phyloP scores from a whole-genome alignment of 2,113 vertebrate genomes.

The Oncorhynchus kisutch region DNA sequence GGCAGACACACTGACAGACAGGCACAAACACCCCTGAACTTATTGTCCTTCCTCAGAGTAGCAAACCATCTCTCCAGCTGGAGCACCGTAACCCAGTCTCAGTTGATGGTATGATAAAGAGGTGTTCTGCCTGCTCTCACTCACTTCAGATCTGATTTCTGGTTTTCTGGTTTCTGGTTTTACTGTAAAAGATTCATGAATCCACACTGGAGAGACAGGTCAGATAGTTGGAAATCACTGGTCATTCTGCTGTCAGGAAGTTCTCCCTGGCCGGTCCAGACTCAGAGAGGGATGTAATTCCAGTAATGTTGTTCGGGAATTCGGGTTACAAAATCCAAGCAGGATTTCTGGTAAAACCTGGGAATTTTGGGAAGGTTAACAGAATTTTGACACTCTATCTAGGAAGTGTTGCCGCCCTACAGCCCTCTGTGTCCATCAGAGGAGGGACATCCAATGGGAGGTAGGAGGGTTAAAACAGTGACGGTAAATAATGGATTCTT shows the following conservation, averaged over 20 bases:
- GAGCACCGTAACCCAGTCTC: background rate
- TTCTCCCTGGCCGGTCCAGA: too few species aligned
- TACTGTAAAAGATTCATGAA: too few species aligned
- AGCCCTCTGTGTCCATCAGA: background rate
- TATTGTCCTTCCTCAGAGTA: constrained; percentile 3
- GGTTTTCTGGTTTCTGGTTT: too few species aligned
- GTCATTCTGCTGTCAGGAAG: too few species aligned
- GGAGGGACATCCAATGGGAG: background rate
- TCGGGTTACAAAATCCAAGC: too few species aligned
- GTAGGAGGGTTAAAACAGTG: background rate
- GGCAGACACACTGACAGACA: constrained; percentile 19
- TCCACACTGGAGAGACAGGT: too few species aligned
- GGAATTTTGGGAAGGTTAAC: too few species aligned
- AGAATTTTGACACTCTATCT: too few species aligned
- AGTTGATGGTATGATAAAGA: background rate
- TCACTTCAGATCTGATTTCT: background rate
- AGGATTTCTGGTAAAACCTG: too few species aligned
- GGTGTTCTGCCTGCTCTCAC: background rate
- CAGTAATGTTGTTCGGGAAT: too few species aligned
- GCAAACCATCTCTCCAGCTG: background rate
- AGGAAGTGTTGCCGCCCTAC: background rate
- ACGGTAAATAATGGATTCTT: background rate
- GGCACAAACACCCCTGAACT: constrained; percentile 19
- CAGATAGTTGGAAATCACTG: too few species aligned
- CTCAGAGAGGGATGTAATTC: too few species aligned